These are phyloP conservation scores for Apistogramma diplotaenia DNA, from an alignment of 2,113 vertebrate genomes.

Conservation along the genomic window DNA sequence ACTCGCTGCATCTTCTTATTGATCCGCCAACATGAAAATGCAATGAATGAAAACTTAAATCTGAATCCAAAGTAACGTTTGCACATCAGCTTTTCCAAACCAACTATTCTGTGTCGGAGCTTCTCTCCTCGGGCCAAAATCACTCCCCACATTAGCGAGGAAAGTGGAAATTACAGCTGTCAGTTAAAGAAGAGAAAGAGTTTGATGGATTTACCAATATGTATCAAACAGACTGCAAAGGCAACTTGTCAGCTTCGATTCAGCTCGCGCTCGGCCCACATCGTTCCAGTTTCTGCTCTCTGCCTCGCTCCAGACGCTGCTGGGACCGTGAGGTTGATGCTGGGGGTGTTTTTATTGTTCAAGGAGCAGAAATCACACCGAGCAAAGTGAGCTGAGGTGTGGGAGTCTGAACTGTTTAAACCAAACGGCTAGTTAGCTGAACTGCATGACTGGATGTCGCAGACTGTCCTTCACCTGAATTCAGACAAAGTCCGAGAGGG, in stretches of 20 bases:
- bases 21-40: neutral
- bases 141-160: neutral
- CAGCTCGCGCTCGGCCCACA: slow-evolving; percentile 8
- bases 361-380: neutral
- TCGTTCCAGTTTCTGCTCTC: slow-evolving; percentile 19
- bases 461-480: neutral
- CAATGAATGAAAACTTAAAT: slow-evolving; percentile 12
- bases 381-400: neutral
- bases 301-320: slow-evolving; percentile 4
- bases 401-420: neutral
- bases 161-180: slow-evolving; percentile 21
- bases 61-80: neutral
- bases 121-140: neutral
- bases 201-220: slow-evolving; percentile 42
- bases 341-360: slow-evolving; percentile 10
- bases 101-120: neutral
- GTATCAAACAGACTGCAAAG: slow-evolving; percentile 25
- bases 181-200: slow-evolving; percentile 3
- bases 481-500: neutral
- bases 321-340: neutral
- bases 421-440: neutral
- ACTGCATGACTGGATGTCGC: neutral
- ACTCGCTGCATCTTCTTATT: slow-evolving; percentile 12
- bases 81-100: neutral
- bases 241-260: slow-evolving; percentile 37